A percentile compares a stretch with the other conserved stretches of the same genome.
Evolutionary conservation across 2,888 invertebrate genomes (phyloP).

Genomic region (Sipha maydis): DNA sequence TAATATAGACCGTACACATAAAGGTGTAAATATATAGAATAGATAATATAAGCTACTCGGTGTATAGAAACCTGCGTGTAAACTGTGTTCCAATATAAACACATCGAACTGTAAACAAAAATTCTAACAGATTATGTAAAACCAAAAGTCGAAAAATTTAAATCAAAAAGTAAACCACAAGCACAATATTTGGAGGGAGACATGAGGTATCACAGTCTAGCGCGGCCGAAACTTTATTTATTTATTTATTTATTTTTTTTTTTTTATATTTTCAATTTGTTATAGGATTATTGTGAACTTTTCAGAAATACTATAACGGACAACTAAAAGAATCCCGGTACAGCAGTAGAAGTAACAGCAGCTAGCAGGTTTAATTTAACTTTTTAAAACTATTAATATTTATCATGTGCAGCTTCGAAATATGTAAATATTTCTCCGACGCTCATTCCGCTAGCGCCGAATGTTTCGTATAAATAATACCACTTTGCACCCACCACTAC

Average conservation of each 20-base stretch:
- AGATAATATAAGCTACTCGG: too few species aligned
- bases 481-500: neutral
- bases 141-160: too few species aligned
- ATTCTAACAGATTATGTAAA: too few species aligned
- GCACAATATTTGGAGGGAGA: too few species aligned
- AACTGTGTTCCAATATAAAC: too few species aligned
- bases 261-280: neutral
- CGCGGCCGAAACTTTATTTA: neutral
- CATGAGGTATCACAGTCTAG: too few species aligned
- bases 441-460: neutral
- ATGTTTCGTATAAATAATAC: slow-evolving; percentile 35
- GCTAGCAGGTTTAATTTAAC: slow-evolving; percentile 37
- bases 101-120: too few species aligned
- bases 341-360: too few species aligned
- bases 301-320: slow-evolving; percentile 19
- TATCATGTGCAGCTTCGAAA: slow-evolving; percentile 19
- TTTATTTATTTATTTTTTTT: too few species aligned
- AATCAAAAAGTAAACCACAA: too few species aligned
- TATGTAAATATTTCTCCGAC: slow-evolving; percentile 35
- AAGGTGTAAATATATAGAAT: too few species aligned
- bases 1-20: neutral
- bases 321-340: neutral
- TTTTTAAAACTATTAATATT: slow-evolving; percentile 54
- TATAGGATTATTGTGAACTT: slow-evolving; percentile 37
- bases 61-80: too few species aligned